Evolutionary conservation across 2,113 vertebrate genomes (phyloP), one percentile per base, ranked within the genome.

Genomic region (Gadus chalcogrammus): DNA sequence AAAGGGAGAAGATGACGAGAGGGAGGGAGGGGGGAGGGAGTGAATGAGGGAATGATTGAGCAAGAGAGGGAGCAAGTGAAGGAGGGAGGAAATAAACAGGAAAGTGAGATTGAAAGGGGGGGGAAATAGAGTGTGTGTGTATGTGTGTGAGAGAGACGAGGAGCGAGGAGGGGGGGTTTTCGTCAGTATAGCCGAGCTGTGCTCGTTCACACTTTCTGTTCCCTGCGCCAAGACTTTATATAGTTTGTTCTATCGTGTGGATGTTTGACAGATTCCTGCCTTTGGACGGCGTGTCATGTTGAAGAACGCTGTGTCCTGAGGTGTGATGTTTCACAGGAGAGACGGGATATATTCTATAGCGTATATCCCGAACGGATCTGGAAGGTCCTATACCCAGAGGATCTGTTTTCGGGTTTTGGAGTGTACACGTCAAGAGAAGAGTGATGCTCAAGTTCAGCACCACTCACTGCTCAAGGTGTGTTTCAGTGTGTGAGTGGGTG

Each of bases 391-490:
- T 48, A 48, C 12, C 42, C 12, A 13, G 42, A 48, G 42, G 42
- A 48, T 48, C 42, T 48, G 12, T 48, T 48, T 13, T 48, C 42
- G 13, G 42, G 8, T 12, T 48, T 13, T 48, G 11, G 8, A 48
- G 42, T 9, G 11, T 9, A 48, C 11, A 9, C 11, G 11, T 48
- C 42, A 48, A 59, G 56, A 59, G 5, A 6, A 27, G 35, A 71
- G 59, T 63, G 55, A 80, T 80, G 79, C 69, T 80, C 61, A 80
- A 80, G 72, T 80, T 80, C 69, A 73, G 74, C 75, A 80, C 79
- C 68, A 77, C 75, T 56, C 65, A 66, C 22, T 63, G 61, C 68
- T 77, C 74, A 22, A 80, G 79, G 76, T 78, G 72, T 75, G 73
- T 75, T 66, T 35, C 2, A 20, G 64, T 22, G 64, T 65, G 35